phyloP scores from a whole-genome alignment of 1,140 invertebrate species.

The Drosophila nigromelanica region DNA sequence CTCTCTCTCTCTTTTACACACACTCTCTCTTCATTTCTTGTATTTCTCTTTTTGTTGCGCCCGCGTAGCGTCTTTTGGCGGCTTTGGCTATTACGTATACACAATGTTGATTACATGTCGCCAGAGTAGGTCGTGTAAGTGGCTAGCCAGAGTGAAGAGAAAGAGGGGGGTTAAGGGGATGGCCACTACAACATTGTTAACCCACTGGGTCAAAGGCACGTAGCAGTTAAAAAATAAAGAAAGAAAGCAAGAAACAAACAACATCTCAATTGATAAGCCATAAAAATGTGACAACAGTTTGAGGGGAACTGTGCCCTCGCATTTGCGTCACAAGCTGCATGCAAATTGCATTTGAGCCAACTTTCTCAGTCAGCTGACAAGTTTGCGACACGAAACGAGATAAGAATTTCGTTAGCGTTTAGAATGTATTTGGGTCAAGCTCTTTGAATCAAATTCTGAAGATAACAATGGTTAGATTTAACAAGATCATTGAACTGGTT shows the following conservation, averaged over 20 bases:
- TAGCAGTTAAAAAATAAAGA: neutral
- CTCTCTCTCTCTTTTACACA: neutral
- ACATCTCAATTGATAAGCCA: conserved; percentile 51
- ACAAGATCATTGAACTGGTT: neutral
- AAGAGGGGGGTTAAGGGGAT: neutral
- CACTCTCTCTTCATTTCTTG: conserved; percentile 5
- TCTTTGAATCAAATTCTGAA: neutral
- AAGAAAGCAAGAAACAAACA: too few species aligned
- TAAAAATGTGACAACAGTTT: conserved; percentile 44
- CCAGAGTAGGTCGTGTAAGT: conserved; percentile 44
- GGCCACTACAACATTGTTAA: conserved; percentile 7
- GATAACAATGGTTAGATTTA: conserved; percentile 6
- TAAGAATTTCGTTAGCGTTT: conserved; percentile 21
- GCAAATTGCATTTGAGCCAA: conserved; percentile 48
- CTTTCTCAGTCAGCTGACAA: conserved; percentile 48
- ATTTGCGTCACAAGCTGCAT: conserved; percentile 68
- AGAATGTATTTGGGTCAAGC: conserved; percentile 19
- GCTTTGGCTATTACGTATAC: conserved; percentile 55
- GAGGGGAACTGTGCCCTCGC: conserved; percentile 27
- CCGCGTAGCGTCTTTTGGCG: conserved; percentile 34
- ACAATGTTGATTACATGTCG: conserved; percentile 68
- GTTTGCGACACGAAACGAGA: neutral
- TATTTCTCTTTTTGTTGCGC: conserved; percentile 3
- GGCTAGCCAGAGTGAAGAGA: neutral
- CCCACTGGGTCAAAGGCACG: conserved; percentile 53